Evolutionary conservation across 92 coral and sea anemone species (phyloP).

Genomic region (Chrysogorgia sp.): DNA sequence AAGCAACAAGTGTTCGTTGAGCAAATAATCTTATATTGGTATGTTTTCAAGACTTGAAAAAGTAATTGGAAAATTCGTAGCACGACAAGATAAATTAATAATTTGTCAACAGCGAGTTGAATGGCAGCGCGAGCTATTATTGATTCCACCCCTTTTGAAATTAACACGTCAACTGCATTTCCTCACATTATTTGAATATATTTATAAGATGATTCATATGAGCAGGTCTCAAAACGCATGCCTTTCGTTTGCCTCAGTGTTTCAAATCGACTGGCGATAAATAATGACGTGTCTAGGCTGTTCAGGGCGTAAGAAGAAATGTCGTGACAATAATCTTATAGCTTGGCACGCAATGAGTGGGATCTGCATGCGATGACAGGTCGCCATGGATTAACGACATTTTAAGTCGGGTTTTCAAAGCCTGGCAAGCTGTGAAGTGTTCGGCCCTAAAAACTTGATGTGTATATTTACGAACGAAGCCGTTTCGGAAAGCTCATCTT

Average conservation of each 20-base stretch:
- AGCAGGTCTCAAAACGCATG: too few relatives aligned
- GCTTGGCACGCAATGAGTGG: constrained; percentile 35
- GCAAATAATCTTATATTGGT: too few relatives aligned
- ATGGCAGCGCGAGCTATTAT: background rate
- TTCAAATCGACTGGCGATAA: background rate
- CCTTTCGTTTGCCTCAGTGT: background rate
- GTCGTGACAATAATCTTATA: background rate
- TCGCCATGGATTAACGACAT: constrained; percentile 31
- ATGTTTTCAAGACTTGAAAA: too few relatives aligned
- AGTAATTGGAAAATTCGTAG: background rate
- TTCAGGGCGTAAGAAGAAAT: constrained; percentile 12
- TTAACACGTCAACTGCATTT: background rate
- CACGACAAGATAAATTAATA: background rate
- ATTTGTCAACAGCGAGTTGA: background rate
- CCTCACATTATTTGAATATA: background rate
- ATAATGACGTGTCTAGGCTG: constrained; percentile 9
- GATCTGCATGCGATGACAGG: constrained; percentile 21
- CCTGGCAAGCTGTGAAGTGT: constrained; percentile 38
- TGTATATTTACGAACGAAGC: constrained; percentile 3
- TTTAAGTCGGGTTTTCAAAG: constrained; percentile 9
- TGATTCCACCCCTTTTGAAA: background rate
- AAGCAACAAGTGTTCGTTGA: too few relatives aligned
- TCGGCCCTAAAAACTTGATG: background rate
- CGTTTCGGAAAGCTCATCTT: constrained; percentile 7
- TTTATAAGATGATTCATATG: too few relatives aligned